Evolutionary conservation across 2,113 vertebrate genomes (phyloP).

Genomic region (Pardalotus punctatus): DNA sequence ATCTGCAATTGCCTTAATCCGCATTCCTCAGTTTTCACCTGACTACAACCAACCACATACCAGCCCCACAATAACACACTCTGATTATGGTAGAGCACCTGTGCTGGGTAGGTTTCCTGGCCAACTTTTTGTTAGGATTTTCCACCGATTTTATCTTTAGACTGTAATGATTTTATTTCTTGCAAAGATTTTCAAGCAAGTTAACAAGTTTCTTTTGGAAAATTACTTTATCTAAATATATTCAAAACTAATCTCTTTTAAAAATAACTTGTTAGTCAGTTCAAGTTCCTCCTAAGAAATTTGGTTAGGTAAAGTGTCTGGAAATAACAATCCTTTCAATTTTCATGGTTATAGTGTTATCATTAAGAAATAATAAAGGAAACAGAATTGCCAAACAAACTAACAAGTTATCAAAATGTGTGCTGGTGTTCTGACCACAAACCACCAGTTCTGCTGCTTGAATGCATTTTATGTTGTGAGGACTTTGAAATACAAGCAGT

Average conservation of each 20-base stretch:
- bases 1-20: conserved; percentile 20
- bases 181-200: not conserved
- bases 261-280: not conserved
- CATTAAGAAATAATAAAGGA: not conserved
- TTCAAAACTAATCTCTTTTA: not conserved
- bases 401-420: not conserved
- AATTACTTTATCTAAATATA: not conserved
- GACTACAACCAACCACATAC: not conserved
- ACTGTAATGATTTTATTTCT: not conserved
- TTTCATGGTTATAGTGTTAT: not conserved
- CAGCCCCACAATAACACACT: not conserved
- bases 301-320: not conserved
- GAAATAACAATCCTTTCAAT: not conserved
- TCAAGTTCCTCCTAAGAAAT: not conserved
- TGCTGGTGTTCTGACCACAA: not conserved
- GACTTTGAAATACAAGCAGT: not conserved
- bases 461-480: not conserved
- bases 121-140: not conserved
- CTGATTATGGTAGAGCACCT: not conserved
- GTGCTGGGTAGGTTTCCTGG: not conserved
- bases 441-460: not conserved
- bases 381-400: not conserved
- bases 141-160: not conserved
- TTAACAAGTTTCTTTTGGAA: not conserved
- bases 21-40: conserved; percentile 18